Evolutionary conservation across 2,113 vertebrate species (phyloP).

Genomic region (Ivindomyrus marchei): DNA sequence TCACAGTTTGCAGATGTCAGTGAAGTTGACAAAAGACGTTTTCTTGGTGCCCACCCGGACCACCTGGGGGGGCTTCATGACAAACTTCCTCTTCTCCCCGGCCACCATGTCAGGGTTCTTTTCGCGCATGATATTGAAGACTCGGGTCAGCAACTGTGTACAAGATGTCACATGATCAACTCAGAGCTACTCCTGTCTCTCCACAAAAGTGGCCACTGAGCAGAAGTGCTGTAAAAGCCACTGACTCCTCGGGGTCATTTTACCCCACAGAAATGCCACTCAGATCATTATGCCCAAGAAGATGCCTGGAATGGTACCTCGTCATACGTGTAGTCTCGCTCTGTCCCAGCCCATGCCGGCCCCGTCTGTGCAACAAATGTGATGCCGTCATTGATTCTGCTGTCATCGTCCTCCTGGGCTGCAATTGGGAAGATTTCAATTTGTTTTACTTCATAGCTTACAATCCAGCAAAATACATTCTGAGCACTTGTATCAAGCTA

Average conservation of each 20-base stretch:
- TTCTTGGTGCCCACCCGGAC: slow-evolving; percentile 99
- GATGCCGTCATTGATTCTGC: slow-evolving; percentile 88
- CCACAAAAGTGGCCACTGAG: neutral
- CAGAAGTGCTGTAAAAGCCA: slow-evolving; percentile 54
- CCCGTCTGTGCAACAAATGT: slow-evolving; percentile 86
- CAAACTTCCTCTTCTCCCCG: slow-evolving; percentile 96
- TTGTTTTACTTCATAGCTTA: neutral
- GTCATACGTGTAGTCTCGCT: slow-evolving; percentile 96
- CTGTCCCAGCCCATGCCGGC: slow-evolving; percentile 87
- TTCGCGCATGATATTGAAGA: slow-evolving; percentile 98
- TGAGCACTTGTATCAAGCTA: neutral
- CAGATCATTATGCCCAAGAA: neutral
- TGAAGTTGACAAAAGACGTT: slow-evolving; percentile 99
- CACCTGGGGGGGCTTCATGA: slow-evolving; percentile 98
- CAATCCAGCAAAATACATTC: neutral
- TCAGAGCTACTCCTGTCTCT: neutral
- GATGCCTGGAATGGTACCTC: slow-evolving; percentile 65
- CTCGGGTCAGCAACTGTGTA: slow-evolving; percentile 70
- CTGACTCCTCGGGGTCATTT: neutral
- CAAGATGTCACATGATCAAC: neutral
- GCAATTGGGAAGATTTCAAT: slow-evolving; percentile 16
- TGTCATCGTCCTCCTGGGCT: slow-evolving; percentile 87
- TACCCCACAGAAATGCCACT: neutral
- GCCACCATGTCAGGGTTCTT: slow-evolving; percentile 99
- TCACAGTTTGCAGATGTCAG: slow-evolving; percentile 99